These are phyloP conservation scores for Cheumatopsyche charites DNA, from an alignment of 1,140 invertebrate genomes.

Conservation along the genomic window DNA sequence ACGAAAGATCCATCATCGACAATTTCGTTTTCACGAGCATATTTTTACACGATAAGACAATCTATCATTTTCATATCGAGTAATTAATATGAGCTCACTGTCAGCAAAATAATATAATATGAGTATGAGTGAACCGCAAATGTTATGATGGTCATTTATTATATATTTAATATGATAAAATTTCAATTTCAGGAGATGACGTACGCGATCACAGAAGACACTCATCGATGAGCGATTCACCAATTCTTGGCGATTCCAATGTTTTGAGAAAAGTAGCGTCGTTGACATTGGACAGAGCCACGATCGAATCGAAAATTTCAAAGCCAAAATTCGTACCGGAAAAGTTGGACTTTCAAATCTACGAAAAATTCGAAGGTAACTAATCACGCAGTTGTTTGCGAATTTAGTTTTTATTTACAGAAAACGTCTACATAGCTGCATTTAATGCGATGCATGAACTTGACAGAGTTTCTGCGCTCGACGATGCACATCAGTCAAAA, in stretches of 20 bases:
- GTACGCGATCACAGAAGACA: constrained; percentile 52
- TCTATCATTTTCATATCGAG: no score
- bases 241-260: constrained; percentile 64
- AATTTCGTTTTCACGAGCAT: no score
- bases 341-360: constrained; percentile 81
- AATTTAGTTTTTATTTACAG: neutral
- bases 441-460: constrained; percentile 7
- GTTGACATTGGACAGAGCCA: constrained; percentile 73
- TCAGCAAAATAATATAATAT: no score
- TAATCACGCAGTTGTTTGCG: neutral
- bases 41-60: no score
- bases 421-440: neutral
- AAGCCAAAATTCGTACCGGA: constrained; percentile 80
- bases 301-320: constrained; percentile 65
- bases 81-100: no score
- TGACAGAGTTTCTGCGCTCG: neutral
- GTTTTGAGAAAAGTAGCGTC: constrained; percentile 84
- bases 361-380: constrained; percentile 88
- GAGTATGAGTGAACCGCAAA: no score
- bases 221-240: constrained; percentile 54
- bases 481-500: constrained; percentile 19
- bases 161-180: no score
- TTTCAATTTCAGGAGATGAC: constrained; percentile 9
- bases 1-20: no score
- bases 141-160: no score